phyloP scores from a whole-genome alignment of 2,888 invertebrate genomes.

The Tromatobia lineatoria region DNA sequence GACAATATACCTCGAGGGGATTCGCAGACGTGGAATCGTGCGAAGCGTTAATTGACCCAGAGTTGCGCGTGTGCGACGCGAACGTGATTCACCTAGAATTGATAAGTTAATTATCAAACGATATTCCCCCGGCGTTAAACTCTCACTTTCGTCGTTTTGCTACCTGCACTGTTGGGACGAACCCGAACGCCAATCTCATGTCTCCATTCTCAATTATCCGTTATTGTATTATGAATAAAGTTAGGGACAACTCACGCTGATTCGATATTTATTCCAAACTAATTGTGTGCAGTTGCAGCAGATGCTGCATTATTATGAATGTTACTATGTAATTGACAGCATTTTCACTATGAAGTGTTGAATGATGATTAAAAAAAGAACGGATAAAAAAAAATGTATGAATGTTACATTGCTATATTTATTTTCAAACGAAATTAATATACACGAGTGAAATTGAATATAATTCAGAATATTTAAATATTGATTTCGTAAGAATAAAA shows the following conservation, averaged over 20 bases:
- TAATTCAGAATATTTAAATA: too few species aligned
- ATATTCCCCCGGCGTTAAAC: slow-evolving; percentile 18
- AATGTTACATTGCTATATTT: too few species aligned
- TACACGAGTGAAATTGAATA: too few species aligned
- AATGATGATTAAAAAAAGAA: too few species aligned
- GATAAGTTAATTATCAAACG: slow-evolving; percentile 64
- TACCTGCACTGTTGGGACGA: slow-evolving; percentile 1
- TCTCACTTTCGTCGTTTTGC: slow-evolving; percentile 32
- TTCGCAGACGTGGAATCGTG: slow-evolving; percentile 30
- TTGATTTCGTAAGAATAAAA: too few species aligned
- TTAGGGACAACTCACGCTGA: neutral
- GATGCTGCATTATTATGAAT: neutral
- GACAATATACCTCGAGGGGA: slow-evolving; percentile 10
- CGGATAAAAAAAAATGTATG: too few species aligned
- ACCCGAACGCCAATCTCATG: slow-evolving; percentile 1
- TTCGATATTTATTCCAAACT: neutral
- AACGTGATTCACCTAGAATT: slow-evolving; percentile 49
- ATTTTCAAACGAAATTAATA: too few species aligned
- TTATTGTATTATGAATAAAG: neutral
- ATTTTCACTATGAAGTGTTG: too few species aligned
- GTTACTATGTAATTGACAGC: too few species aligned
- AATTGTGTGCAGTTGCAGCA: neutral
- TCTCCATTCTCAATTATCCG: neutral
- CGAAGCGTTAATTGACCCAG: slow-evolving; percentile 57
- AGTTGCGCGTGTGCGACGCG: neutral